Evolutionary conservation across 2,113 vertebrate genomes (phyloP), one percentile per base, ranked within the genome.

Genomic region (Hydropotes inermis): DNA sequence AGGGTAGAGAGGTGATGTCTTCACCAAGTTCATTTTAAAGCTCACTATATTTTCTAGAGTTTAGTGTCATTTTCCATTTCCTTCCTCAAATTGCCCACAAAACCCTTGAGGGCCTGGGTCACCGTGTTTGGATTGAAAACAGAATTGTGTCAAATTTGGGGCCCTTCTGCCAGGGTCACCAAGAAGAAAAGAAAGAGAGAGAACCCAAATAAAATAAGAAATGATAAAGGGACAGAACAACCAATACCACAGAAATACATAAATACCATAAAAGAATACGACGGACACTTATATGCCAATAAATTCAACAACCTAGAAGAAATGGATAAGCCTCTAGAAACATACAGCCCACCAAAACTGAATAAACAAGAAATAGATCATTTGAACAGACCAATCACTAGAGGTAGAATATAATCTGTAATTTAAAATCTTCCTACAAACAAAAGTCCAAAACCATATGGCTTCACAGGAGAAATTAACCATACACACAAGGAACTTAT

Each of bases 21-120:
- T 58, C 47, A 87, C 50, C 36, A 58, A 95, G 54, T 64, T 85
- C 87, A 83, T 87, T 94, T 84, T 96, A 94, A 79, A 64, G 87
- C 36, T 97, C 43, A 91, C 36, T 91, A 2, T 84, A 86, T 76
- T 89, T 95, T 95, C 81, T 81, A 84, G 91, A 84, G 57, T 67
- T 88, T 52, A 79, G 45, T 64, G 10, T 74, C 28, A 50, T 88
- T 50, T 84, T 78, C 39, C 45, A 81, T 87, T 93, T 95, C 58
- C 21, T 91, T 88, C 43, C 85, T 96, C 76, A 79, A 85, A 82
- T 92, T 28, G 54, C 14, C 14, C 19, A 54, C 86, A 61, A 89
- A 90, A 39, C 3, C 33, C 30, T 95, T 67, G 54, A 55, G 54
- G 54, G 43, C 33, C 10, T 94, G 16, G 15, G 87, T 76, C 70